Percentiles rank a stretch among this genome's conserved stretches.
phyloP scores from a whole-genome alignment of 2,797 vertebrate species.

The Mastacembelus armatus region DNA sequence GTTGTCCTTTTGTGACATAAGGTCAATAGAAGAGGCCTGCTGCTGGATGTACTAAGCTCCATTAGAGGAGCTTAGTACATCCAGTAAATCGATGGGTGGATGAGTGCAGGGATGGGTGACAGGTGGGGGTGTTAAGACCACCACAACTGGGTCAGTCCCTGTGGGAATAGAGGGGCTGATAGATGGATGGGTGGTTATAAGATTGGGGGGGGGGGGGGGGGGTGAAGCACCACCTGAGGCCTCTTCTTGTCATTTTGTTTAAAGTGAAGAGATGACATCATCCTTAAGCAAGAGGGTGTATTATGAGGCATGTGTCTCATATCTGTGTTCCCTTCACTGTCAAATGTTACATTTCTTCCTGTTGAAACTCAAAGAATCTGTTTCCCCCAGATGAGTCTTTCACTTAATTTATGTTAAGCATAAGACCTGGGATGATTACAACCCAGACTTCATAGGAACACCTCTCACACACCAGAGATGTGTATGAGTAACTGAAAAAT shows the following conservation, averaged over 20 bases:
- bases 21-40: neutral
- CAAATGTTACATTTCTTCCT: slow-evolving; percentile 17
- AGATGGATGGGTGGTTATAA: slow-evolving; percentile 7
- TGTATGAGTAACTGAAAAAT: slow-evolving; percentile 14
- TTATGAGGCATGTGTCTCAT: slow-evolving; percentile 2
- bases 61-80: slow-evolving; percentile 31
- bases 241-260: slow-evolving; percentile 45
- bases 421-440: neutral
- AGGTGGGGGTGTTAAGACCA: slow-evolving; percentile 40
- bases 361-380: slow-evolving; percentile 9
- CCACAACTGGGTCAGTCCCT: slow-evolving; percentile 52
- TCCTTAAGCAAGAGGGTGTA: too few species aligned
- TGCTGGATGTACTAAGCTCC: slow-evolving; percentile 10
- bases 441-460: slow-evolving; percentile 12
- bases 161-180: slow-evolving; percentile 38
- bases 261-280: slow-evolving; percentile 54
- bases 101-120: slow-evolving; percentile 47
- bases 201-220: neutral
- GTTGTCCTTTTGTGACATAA: neutral
- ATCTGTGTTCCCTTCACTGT: slow-evolving; percentile 20
- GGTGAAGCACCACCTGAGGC: slow-evolving; percentile 67
- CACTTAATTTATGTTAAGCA: slow-evolving; percentile 1
- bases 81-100: slow-evolving; percentile 32
- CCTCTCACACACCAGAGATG: neutral
- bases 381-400: neutral